Percentiles rank a stretch among this genome's conserved stretches.
phyloP scores from a whole-genome alignment of 2,888 invertebrate species.

The Dromius quadrimaculatus region DNA sequence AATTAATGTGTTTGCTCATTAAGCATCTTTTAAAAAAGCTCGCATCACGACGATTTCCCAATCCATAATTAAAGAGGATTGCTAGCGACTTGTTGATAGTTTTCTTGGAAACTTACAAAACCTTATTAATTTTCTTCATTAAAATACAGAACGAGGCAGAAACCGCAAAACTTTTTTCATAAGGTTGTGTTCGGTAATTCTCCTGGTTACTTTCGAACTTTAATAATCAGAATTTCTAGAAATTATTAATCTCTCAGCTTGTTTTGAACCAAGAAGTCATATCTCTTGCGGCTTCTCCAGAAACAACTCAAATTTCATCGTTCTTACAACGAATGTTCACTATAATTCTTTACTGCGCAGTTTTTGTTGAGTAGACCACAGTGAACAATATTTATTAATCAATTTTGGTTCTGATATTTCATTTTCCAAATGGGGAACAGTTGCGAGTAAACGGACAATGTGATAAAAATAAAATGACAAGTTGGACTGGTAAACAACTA shows the following conservation, averaged over 20 bases:
- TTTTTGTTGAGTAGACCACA: neutral
- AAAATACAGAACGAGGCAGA: too few species aligned
- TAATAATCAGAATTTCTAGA: conserved; percentile 24
- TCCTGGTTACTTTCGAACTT: too few species aligned
- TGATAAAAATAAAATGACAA: conserved; percentile 22
- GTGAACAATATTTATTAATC: conserved; percentile 6
- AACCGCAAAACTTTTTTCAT: too few species aligned
- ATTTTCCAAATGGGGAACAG: neutral
- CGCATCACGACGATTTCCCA: neutral
- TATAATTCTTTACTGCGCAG: neutral
- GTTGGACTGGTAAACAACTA: conserved; percentile 14
- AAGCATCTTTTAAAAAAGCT: conserved; percentile 27
- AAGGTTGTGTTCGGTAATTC: too few species aligned
- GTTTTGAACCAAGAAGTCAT: conserved; percentile 23
- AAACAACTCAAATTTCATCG: conserved; percentile 33
- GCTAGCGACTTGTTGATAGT: neutral
- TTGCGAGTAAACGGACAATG: neutral
- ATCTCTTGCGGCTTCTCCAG: conserved; percentile 8
- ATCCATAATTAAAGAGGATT: conserved; percentile 18
- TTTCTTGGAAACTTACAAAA: neutral
- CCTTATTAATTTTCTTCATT: neutral
- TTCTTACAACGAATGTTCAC: conserved; percentile 9
- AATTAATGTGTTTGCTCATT: conserved; percentile 44
- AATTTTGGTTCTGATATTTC: conserved; percentile 9
- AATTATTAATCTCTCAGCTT: conserved; percentile 29